Base-by-base conservation (phyloP, 2,888 invertebrate species). In the Platerodrilus igneus region DNA sequence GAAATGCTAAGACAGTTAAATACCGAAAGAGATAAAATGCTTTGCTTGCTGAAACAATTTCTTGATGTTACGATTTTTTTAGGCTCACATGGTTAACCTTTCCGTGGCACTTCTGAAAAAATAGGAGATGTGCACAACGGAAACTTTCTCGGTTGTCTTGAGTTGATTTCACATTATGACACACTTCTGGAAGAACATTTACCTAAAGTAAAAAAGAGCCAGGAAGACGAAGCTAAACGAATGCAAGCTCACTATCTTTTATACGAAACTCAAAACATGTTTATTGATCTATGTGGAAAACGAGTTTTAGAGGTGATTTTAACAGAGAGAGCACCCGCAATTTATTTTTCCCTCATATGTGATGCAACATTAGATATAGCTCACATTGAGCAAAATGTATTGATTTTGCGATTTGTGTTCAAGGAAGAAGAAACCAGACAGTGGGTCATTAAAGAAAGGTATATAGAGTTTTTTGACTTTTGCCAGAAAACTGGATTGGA, bases 111-210 rank as follows among this genome's bases (percentile, higher is more conserved):
- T 14, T 20, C 22, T 33, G 16, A 33, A 23, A 13, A 21, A 21
- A 22, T 22, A 14, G 23, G 23, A 9, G 15, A 33, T n/a, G 10
- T 23, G 22, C 20, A 4, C 11, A 23, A 23, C 22, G 15, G 33
- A 22, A 23, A 21, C 11, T 33, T 23, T 33, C 22, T 33, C 4
- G 22, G 28, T 16, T 43, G 38, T 25, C 15, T 32, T 5, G 16
- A 30, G 18, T 29, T 42, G 26, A 9, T 42, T 15, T 29, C 30
- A 18, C 16, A 32, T n/a, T 37, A 30, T 31, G 42, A 37, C 20
- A 16, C 26, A 2, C 13, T 32, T 20, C 25, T 42, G 17, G 27
- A 22, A 30, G 14, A 42, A 21, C 32, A 31, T 23, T 26, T 42
- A 26, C 23, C 16, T 6, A 18, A 38, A 9, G 22, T 33, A n/a